Evolutionary conservation across 1,140 invertebrate species (phyloP), one percentile per base, ranked within the genome.

Genomic region (Sipha flava): DNA sequence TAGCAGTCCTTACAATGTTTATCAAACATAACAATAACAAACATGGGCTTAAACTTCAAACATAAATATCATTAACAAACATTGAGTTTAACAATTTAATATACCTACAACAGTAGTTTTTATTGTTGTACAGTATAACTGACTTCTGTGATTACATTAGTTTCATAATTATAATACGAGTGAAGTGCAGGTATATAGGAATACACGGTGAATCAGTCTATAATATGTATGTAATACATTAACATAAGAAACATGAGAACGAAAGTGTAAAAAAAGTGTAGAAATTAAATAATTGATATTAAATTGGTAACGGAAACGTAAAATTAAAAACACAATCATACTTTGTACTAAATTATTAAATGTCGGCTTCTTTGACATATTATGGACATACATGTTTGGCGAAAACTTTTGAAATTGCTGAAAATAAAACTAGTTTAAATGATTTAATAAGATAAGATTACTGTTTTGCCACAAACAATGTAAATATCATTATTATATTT

Each of bases 391-490:
- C 72, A 75, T 26, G 64, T 45, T 45, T 75, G 18, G 31, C 72
- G 29, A 37, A 75, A 40, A 34, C 26, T 18, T 54, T 75, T 37
- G 31, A 75, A 75, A 54, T 75, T 10, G 21, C 72, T 75, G 52
- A 57, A 75, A 75, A 75, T 29, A 75, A 75, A 75, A 54, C 64
- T 68, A 34, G 9, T 68, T 45, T 18, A 68, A 45, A 9, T 45
- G 16, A 23, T 43, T 21, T 14, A n/a, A 49, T n/a, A 49, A 2
- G n/a, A 40, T n/a, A 49, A n/a, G 18, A 3, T n/a, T n/a, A 49
- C 18, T 49, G n/a, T n/a, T 49, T n/a, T 49, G 47, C 16, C 47
- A 49, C 16, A 49, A 6, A 45, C n/a, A 9, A 18, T 29, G 14
- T 5, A 45, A 1, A 40, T 29, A 16, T 40, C 34, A 45, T 45